Conservation (phyloP, 2,113 vertebrate genomes). For the Plecotus auritus region DNA sequence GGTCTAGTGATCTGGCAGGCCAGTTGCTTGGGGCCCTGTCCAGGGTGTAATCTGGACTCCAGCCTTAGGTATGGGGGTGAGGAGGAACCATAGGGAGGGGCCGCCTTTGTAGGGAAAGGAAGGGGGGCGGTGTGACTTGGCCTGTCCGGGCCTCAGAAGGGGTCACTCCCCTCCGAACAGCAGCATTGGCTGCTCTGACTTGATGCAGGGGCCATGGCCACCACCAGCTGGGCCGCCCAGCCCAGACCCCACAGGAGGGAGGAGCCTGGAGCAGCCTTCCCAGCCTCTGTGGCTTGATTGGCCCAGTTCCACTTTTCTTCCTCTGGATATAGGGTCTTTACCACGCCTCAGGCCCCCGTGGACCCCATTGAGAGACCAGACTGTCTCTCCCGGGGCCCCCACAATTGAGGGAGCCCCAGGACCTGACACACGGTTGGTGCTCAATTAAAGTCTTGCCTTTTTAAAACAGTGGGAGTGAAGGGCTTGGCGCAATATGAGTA, state of each 20-base stretch:
- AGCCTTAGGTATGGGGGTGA: background rate
- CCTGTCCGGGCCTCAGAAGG: background rate
- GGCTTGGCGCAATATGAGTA: rapidly evolving
- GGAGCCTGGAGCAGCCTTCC: background rate
- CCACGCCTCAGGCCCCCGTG: background rate
- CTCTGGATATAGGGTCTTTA: background rate
- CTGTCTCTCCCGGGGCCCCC: background rate
- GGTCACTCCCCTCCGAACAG: background rate
- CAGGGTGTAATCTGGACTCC: background rate
- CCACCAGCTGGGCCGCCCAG: background rate
- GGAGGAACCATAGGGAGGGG: background rate
- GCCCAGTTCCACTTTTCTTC: background rate
- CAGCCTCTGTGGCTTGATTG: background rate
- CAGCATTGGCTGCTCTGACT: background rate
- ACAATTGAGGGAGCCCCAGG: background rate
- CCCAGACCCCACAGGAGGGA: conserved; percentile 28
- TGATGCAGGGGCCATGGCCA: background rate
- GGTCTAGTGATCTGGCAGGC: background rate
- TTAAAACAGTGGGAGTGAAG: background rate
- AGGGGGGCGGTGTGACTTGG: background rate
- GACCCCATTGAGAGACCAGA: background rate
- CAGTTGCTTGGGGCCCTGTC: background rate
- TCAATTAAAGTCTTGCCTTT: background rate
- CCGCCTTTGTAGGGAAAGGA: background rate
- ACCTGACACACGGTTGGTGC: background rate